phyloP scores from a whole-genome alignment of 2,888 invertebrate species.

The Ptycholaimellus sp. region DNA sequence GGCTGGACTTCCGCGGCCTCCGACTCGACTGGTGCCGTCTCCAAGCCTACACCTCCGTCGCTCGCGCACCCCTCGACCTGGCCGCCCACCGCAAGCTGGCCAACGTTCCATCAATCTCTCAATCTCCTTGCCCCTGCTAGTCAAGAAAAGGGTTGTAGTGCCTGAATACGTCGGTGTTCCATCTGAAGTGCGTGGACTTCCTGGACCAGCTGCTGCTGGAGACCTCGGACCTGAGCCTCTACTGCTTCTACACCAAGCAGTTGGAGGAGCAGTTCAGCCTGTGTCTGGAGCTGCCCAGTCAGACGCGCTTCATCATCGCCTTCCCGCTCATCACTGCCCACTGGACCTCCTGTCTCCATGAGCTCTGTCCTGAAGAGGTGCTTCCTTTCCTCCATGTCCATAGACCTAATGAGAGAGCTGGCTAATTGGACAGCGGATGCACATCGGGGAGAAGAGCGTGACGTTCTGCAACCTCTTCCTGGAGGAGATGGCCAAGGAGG shows the following conservation, averaged over 20 bases:
- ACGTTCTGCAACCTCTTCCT: conserved; percentile 88
- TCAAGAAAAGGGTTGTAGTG: too few species aligned
- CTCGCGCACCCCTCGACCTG: conserved; percentile 48
- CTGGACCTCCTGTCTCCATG: conserved; percentile 89
- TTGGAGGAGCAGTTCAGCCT: conserved; percentile 61
- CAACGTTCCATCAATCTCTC: too few species aligned
- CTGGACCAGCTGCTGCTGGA: conserved; percentile 86
- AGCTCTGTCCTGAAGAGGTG: conserved; percentile 80
- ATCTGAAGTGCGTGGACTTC: conserved; percentile 90
- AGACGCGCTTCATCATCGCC: conserved; percentile 85
- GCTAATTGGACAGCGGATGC: conserved; percentile 43
- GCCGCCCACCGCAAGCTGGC: conserved; percentile 62
- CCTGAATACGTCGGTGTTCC: conserved; percentile 86
- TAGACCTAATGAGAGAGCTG: conserved; percentile 10
- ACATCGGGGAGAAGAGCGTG: conserved; percentile 74
- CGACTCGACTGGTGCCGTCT: conserved; percentile 89
- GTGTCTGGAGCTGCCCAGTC: conserved; percentile 94
- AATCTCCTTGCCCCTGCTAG: too few species aligned
- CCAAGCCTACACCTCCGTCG: conserved; percentile 69
- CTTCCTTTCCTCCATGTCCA: background rate
- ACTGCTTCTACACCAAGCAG: conserved; percentile 34
- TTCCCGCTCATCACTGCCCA: conserved; percentile 93
- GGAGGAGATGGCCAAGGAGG: conserved; percentile 96
- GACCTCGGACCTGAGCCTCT: conserved; percentile 83
- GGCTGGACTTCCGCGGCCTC: conserved; percentile 61